Base-by-base conservation (phyloP, 2,888 invertebrate genomes). In the Archips xylosteana region DNA sequence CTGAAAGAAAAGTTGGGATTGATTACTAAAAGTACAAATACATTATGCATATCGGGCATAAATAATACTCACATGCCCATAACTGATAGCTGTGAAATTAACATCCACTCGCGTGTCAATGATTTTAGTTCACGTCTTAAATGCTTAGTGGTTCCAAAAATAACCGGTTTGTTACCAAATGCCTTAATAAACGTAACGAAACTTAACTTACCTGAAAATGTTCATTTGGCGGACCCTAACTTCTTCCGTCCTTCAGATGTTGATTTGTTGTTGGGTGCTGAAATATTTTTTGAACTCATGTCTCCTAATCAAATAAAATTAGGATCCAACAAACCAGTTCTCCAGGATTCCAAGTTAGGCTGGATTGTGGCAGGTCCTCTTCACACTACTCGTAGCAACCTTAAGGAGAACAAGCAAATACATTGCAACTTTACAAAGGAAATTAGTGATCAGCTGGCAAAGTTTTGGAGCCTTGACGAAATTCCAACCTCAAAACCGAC, bases 181-280 rank as follows among this genome's bases (percentile, higher is more conserved):
- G 51, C 39, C 8, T 15, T 54, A 49, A 62, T 75, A 2, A 63
- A 70, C 47, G 12, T 51, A 3, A 2, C 54, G 57, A 1, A 62
- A 4, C 62, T 75, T 15, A 71, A 75, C 34, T 39, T 75, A 66
- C 75, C 75, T 59, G 3, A 68, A 3, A 34, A 68, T 9, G 57
- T 79, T 39, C 15, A 57, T 5, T 61, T 79, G 4, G 78, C 77
- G n/a, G 77, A 79, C 61, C 76, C 77, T 5, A 51, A 47, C 9
- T 79, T 79, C 36, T 70, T 67, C 59, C 15, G 36, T 15, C 75
- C 78, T 9, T 72, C 75, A 13, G 64, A 74, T 2, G 70, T 79
- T 59, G 75, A 79, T 49, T 23, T 76, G 6, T 61, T 78, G 32
- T 39, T 79, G 15, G 78, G 77, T 9, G 76, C 78, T 23, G 77